phyloP scores from a whole-genome alignment of 2,888 invertebrate genomes.

The Mythimna lalbum region DNA sequence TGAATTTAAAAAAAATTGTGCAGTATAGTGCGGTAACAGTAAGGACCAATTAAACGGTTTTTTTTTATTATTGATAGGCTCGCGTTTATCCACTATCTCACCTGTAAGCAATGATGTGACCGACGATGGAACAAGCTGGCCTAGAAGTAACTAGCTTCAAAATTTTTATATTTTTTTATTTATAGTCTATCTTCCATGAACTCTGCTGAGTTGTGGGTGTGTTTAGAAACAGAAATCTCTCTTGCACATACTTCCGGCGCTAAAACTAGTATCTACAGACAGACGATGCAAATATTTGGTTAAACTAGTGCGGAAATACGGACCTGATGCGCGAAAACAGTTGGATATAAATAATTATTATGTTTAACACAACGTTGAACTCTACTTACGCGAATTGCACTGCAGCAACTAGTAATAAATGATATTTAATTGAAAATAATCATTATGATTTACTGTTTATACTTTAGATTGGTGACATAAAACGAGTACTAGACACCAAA shows the following conservation, averaged over 20 bases:
- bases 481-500: too few species aligned
- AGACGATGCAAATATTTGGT: conserved; percentile 28
- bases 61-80: too few species aligned
- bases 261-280: conserved; percentile 6
- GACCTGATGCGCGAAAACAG: neutral
- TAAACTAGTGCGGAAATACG: neutral
- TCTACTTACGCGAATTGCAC: neutral
- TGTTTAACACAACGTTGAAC: neutral
- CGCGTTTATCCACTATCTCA: too few species aligned
- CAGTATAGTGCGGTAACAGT: neutral
- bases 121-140: too few species aligned
- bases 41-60: neutral
- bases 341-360: neutral
- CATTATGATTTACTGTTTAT: neutral
- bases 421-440: too few species aligned
- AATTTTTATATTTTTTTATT: neutral
- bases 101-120: too few species aligned
- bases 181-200: too few species aligned
- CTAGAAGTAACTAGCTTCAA: too few species aligned
- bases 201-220: neutral
- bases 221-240: conserved; percentile 25
- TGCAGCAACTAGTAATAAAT: neutral
- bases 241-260: conserved; percentile 31
- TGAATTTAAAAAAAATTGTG: neutral
- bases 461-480: too few species aligned